These are phyloP conservation scores for Phoxinus dragarum DNA, from an alignment of 2,797 vertebrate species.

Conservation along the genomic window DNA sequence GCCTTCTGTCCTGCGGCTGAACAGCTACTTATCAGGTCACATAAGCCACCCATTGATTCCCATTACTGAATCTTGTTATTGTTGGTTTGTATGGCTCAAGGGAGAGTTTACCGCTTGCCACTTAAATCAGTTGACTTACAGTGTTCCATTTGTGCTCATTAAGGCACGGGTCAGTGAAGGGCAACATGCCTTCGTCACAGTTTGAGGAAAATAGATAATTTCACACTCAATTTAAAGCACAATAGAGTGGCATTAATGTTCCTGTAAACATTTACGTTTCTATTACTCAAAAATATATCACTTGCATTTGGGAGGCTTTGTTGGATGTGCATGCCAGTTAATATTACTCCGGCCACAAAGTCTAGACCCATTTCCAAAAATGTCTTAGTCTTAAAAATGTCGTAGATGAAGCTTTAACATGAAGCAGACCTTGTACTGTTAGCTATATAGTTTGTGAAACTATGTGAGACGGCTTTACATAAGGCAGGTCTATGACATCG, in stretches of 20 bases:
- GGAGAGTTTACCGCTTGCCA: slow-evolving; percentile 53
- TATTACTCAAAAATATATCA: background rate
- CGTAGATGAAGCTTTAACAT: background rate
- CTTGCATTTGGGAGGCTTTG: background rate
- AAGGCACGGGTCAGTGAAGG: slow-evolving; percentile 46
- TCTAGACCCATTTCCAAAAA: slow-evolving; percentile 13
- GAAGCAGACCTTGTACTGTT: background rate
- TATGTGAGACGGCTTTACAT: background rate
- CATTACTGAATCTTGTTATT: slow-evolving; percentile 58
- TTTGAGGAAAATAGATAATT: slow-evolving; percentile 41
- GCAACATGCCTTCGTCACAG: slow-evolving; percentile 18
- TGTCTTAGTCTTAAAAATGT: background rate
- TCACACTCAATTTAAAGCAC: slow-evolving; percentile 39
- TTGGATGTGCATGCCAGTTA: background rate
- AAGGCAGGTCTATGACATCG: slow-evolving; percentile 28
- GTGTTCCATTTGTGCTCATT: slow-evolving; percentile 58
- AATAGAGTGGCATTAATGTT: slow-evolving; percentile 10
- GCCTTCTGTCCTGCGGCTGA: slow-evolving; percentile 65
- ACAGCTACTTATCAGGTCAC: slow-evolving; percentile 68
- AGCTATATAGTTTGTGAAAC: background rate
- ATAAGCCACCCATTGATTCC: slow-evolving; percentile 64
- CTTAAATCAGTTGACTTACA: slow-evolving; percentile 59
- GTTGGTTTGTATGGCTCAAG: slow-evolving; percentile 50
- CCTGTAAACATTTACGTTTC: slow-evolving; percentile 40
- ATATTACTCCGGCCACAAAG: background rate